Conservation (phyloP, 2,888 invertebrate species). For the Melanargia galathea region DNA sequence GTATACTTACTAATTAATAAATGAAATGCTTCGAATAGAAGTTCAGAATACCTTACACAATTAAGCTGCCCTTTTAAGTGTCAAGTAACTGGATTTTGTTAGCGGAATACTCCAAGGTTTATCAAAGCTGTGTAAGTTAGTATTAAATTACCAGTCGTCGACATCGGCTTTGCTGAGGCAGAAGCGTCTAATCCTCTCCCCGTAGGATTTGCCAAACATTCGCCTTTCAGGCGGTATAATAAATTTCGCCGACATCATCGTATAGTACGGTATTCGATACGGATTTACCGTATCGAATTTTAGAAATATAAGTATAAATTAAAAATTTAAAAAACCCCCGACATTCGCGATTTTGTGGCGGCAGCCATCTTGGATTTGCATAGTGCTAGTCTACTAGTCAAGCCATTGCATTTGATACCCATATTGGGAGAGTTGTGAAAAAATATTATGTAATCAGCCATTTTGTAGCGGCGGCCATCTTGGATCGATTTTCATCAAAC, state of each 20-base stretch:
- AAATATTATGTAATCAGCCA: too few species aligned
- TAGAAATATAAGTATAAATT: slow-evolving; percentile 13
- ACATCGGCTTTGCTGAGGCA: slow-evolving; percentile 31
- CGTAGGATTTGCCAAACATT: slow-evolving; percentile 25
- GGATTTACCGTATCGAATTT: slow-evolving; percentile 14
- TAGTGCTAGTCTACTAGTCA: too few species aligned
- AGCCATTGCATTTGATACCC: too few species aligned
- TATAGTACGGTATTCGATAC: too few species aligned
- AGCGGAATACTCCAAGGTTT: slow-evolving; percentile 26
- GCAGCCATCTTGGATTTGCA: too few species aligned
- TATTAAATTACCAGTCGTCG: slow-evolving; percentile 36
- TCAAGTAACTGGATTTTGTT: slow-evolving; percentile 29
- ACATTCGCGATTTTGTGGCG: too few species aligned
- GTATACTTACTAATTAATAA: too few species aligned
- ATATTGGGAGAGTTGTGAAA: too few species aligned
- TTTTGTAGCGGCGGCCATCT: too few species aligned
- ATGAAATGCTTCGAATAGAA: neutral
- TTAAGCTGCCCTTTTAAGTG: slow-evolving; percentile 19
- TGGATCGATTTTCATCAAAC: too few species aligned
- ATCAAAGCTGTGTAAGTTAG: slow-evolving; percentile 27
- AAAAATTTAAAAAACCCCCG: too few species aligned
- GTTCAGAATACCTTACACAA: neutral
- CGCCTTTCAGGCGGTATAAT: slow-evolving; percentile 12
- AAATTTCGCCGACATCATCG: slow-evolving; percentile 6
- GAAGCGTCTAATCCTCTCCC: slow-evolving; percentile 30